phyloP scores from a whole-genome alignment of 2,113 vertebrate genomes.

The Periophthalmus modestus region DNA sequence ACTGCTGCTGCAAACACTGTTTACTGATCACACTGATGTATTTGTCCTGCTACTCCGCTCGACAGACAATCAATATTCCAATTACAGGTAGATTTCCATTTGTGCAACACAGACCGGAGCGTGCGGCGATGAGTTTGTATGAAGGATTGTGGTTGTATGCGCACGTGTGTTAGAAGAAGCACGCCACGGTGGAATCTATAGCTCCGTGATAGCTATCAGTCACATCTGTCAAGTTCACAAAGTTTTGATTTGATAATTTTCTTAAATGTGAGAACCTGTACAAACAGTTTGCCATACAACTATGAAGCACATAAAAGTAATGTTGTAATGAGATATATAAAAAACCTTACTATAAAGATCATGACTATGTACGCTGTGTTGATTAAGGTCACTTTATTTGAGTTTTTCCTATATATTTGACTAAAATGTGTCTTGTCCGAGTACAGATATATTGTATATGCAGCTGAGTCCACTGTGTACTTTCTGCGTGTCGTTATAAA shows the following conservation, averaged over 20 bases:
- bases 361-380: too few species aligned
- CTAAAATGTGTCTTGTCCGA: too few species aligned
- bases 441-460: too few species aligned
- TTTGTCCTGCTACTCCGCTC: constrained; percentile 51
- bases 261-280: neutral
- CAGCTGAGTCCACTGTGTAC: too few species aligned
- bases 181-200: constrained; percentile 7
- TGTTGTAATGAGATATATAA: too few species aligned
- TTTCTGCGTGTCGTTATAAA: too few species aligned
- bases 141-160: constrained; percentile 22
- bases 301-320: neutral
- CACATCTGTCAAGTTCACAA: neutral
- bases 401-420: too few species aligned
- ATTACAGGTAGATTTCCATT: constrained; percentile 68
- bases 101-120: constrained; percentile 30
- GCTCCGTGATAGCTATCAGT: neutral
- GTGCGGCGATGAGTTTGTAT: constrained; percentile 51
- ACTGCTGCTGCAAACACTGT: constrained; percentile 33
- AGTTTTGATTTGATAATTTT: neutral
- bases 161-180: neutral
- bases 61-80: constrained; percentile 69
- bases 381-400: too few species aligned
- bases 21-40: constrained; percentile 67
- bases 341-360: too few species aligned
- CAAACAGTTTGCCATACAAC: too few species aligned